Percentiles rank a stretch among this genome's conserved stretches.
Evolutionary conservation across 2,797 vertebrate species (phyloP).

Genomic region (Leptatherina wallacei): DNA sequence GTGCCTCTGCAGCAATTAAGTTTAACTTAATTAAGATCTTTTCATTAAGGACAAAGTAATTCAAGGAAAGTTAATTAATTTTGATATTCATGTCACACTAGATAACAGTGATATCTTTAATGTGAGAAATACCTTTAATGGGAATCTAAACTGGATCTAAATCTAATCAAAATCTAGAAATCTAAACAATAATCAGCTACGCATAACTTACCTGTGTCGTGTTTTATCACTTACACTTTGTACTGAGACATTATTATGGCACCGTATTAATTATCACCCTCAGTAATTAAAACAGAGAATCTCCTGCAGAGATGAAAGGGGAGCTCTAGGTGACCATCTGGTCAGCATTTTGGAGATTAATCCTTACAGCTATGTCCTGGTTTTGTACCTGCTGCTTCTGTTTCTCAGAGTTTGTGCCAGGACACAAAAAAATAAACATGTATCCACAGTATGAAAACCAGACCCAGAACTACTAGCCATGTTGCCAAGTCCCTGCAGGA

Average conservation of each 20-base stretch:
- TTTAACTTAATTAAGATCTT: constrained; percentile 56
- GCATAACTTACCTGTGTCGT: not conserved
- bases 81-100: constrained; percentile 23
- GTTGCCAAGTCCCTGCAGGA: constrained; percentile 25
- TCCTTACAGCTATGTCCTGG: constrained; percentile 38
- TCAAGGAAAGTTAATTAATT: constrained; percentile 25
- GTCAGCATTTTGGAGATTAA: constrained; percentile 36
- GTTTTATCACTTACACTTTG: not conserved
- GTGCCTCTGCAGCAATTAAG: constrained; percentile 55
- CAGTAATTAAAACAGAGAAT: constrained; percentile 44
- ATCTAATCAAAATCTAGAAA: not conserved
- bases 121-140: constrained; percentile 11
- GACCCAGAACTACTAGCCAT: constrained; percentile 25
- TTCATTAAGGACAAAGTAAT: constrained; percentile 42
- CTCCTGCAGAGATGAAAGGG: constrained; percentile 58
- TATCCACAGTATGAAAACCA: constrained; percentile 25
- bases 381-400: constrained; percentile 62
- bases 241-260: constrained; percentile 3
- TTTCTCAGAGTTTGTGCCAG: constrained; percentile 56
- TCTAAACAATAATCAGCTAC: not conserved
- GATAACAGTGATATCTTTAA: not conserved
- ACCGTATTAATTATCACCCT: constrained; percentile 27
- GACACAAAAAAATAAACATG: constrained; percentile 9
- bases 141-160: not conserved
- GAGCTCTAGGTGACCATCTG: constrained; percentile 57